phyloP scores from a whole-genome alignment of 2,888 invertebrate genomes.

The Andrena bicolor region DNA sequence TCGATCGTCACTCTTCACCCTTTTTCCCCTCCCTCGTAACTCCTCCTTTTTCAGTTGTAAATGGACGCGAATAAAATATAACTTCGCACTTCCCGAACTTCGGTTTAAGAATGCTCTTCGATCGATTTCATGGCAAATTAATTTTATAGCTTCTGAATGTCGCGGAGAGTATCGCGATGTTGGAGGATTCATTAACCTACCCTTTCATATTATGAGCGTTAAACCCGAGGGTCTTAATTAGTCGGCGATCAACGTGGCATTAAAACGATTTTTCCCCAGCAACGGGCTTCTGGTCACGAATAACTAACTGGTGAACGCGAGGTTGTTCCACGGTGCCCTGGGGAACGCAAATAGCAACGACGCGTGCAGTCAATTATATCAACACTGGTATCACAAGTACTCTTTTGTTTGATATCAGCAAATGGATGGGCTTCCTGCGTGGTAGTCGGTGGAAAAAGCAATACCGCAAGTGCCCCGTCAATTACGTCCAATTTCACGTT shows the following conservation, averaged over 20 bases:
- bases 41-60: background rate
- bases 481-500: slow-evolving; percentile 16
- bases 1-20: background rate
- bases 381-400: slow-evolving; percentile 8
- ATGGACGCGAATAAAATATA: no score
- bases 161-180: no score
- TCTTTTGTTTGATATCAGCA: slow-evolving; percentile 14
- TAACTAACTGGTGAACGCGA: slow-evolving; percentile 23
- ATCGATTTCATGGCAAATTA: no score
- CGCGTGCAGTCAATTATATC: slow-evolving; percentile 15
- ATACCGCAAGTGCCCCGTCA: background rate
- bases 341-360: slow-evolving; percentile 13
- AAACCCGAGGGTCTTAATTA: slow-evolving; percentile 20
- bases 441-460: background rate
- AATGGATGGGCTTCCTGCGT: slow-evolving; percentile 10
- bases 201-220: slow-evolving; percentile 6
- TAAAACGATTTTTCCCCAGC: slow-evolving; percentile 22
- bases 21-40: background rate
- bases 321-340: background rate
- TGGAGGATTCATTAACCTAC: no score
- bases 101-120: no score
- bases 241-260: background rate
- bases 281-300: slow-evolving; percentile 6
- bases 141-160: no score
- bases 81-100: no score